These are phyloP conservation scores for Chrysocyon brachyurus DNA, from an alignment of 2,797 vertebrate genomes.

Conservation along the genomic window DNA sequence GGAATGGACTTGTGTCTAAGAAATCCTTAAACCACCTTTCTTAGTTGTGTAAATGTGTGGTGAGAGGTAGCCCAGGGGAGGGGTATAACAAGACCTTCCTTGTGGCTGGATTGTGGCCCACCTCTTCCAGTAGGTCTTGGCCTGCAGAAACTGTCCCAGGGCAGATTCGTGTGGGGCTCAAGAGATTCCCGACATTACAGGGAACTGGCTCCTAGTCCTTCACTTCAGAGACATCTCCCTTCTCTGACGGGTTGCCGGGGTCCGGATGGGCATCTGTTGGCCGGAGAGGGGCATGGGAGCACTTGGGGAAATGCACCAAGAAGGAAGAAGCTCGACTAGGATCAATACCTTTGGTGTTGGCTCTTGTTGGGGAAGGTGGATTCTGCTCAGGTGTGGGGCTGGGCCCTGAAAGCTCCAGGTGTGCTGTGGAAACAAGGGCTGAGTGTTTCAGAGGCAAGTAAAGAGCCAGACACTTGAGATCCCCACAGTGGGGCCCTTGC, in stretches of 20 bases:
- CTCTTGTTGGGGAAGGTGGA: not conserved
- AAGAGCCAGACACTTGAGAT: not conserved
- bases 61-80: not conserved
- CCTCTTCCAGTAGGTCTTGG: not conserved
- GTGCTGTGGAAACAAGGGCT: slow-evolving; percentile 51
- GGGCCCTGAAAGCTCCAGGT: not conserved
- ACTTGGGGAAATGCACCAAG: not conserved
- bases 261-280: not conserved
- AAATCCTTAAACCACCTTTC: not conserved
- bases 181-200: not conserved
- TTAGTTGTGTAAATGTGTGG: not conserved
- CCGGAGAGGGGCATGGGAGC: not conserved
- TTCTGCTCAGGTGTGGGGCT: not conserved
- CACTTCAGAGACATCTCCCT: not conserved
- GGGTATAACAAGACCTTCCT: not conserved
- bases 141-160: not conserved
- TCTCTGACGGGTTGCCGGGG: not conserved
- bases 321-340: not conserved
- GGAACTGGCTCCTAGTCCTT: not conserved
- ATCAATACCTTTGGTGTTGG: not conserved
- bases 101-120: not conserved
- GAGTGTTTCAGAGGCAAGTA: not conserved
- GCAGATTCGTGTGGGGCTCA: not conserved
- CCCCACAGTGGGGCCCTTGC: not conserved
- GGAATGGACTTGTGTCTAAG: not conserved